phyloP scores from a whole-genome alignment of 1,140 invertebrate species.

The Oedothorax gibbosus region DNA sequence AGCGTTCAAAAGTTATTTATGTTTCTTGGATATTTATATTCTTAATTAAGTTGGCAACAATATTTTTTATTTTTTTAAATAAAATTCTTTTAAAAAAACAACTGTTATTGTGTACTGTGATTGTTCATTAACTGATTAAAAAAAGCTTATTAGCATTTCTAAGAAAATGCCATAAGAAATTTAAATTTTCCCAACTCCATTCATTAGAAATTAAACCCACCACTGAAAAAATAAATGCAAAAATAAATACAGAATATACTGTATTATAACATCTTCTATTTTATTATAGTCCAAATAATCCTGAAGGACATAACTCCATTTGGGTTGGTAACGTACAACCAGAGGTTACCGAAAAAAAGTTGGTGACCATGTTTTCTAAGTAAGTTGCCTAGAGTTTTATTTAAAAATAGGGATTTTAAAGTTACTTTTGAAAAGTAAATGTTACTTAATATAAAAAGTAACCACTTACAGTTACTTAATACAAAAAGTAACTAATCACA shows the following conservation, averaged over 20 bases:
- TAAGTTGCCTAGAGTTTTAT: conserved; percentile 64
- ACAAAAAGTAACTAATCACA: too few species aligned
- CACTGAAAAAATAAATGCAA: too few species aligned
- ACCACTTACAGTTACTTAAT: too few species aligned
- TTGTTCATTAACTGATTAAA: too few species aligned
- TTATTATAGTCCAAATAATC: conserved; percentile 70
- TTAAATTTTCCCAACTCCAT: not conserved
- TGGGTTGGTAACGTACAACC: conserved; percentile 73
- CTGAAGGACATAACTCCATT: conserved; percentile 71
- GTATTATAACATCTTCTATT: not conserved
- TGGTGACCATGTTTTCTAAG: conserved; percentile 71
- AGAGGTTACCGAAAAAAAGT: conserved; percentile 70
- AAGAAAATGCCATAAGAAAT: not conserved
- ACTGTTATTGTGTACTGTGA: too few species aligned
- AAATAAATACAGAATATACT: not conserved
- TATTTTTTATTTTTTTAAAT: too few species aligned
- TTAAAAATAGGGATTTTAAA: not conserved
- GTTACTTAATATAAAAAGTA: not conserved
- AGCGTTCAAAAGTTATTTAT: too few species aligned
- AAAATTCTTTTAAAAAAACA: too few species aligned
- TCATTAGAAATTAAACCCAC: not conserved
- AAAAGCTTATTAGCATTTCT: not conserved
- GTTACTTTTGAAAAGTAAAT: not conserved
- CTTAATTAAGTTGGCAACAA: too few species aligned
- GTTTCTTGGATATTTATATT: too few species aligned